Evolutionary conservation across 2,113 vertebrate genomes (phyloP), one percentile per base, ranked within the genome.

Genomic region (Pteruthius melanotis): DNA sequence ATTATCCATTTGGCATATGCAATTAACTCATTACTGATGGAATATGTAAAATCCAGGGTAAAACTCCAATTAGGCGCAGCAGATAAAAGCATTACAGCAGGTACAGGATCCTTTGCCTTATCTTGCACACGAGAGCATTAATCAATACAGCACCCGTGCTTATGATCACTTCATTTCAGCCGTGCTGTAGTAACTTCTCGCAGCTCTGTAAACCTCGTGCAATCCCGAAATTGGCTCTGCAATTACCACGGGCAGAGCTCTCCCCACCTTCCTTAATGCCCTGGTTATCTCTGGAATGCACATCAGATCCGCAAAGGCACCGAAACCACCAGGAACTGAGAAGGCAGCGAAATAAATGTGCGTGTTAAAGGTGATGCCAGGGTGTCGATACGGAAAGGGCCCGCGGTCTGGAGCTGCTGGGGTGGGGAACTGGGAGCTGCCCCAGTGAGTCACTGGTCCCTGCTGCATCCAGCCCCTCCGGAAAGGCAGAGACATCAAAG

Each of bases 361-460:
- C 3, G 33, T 1, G 11, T 9, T 49, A 9, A 47, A 40, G 0
- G 2, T 1, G 47, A 39, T 18, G 42, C 5, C 66, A 12, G 47
- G 42, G 18, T 15, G 45, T 30, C 3, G 5, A 37, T 1, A 1
- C 2, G 12, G 22, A 7, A 37, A 53, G 19, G 24, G 7, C 11
- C 10, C 3, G 1, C 0, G 6, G 30, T 3, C 21, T 30, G 53
- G 44, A 47, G 49, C 35, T 3, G 16, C 53, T 7, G 53, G 22
- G 5, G 9, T 15, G 50, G 23, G 15, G 15, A 18, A 10, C 31
- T 17, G 69, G 4, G 37, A 66, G 53, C 22, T 72, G 56, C 11
- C 10, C 1, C 22, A 9, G n/a, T 4, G 21, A 82, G 19, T 31
- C 63, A 26, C 40, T 2, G 2, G 7, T 30, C 23, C 33, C 61